Evolutionary conservation across 2,797 vertebrate genomes (phyloP), one percentile per base, ranked within the genome.

Genomic region (Petrocephalus schoutedeni): DNA sequence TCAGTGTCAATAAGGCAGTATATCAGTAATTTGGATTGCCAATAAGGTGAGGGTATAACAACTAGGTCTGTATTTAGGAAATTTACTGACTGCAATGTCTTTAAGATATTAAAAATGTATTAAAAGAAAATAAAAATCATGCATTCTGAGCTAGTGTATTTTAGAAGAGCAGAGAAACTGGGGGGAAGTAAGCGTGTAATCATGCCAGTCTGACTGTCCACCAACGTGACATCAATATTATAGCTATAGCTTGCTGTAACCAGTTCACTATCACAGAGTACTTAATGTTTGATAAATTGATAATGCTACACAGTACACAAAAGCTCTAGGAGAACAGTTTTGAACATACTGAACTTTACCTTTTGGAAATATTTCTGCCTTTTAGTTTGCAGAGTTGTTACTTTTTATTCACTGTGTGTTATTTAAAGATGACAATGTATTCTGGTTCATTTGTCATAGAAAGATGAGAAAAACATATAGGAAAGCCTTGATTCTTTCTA

Each of bases 231-330:
- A 91, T 92, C 91, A 92, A 86, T 51, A 88, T 53, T 45, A 49
- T 90, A 92, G 91, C 91, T 91, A 90, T 83, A 91, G 90, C 67
- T 87, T 89, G 88, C 85, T 71, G 89, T 91, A 90, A 91, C 91
- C 87, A 91, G 89, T 91, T 89, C 88, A 89, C 88, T 89, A 41
- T 57, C 88, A 89, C 74, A 14, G 51, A 88, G 77, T 54, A 88
- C 87, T 91, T 89, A 89, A 88, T 90, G 85, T 89, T 89, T 86
- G 74, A 86, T 32, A 41, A n/a, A 49, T 86, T 21, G 41, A 58
- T 86, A 84, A 67, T 71, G 85, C 88, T 89, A 88, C 74, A 3
- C 86, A 16, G 32, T 67, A 41, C n/a, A 89, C 41, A 51, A 51
- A 57, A 23, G 58, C 54, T 2, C 14, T 85, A 21, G 10, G 49